These are phyloP conservation scores for Pseudoips prasinana DNA, from an alignment of 2,888 invertebrate genomes.

Conservation along the genomic window DNA sequence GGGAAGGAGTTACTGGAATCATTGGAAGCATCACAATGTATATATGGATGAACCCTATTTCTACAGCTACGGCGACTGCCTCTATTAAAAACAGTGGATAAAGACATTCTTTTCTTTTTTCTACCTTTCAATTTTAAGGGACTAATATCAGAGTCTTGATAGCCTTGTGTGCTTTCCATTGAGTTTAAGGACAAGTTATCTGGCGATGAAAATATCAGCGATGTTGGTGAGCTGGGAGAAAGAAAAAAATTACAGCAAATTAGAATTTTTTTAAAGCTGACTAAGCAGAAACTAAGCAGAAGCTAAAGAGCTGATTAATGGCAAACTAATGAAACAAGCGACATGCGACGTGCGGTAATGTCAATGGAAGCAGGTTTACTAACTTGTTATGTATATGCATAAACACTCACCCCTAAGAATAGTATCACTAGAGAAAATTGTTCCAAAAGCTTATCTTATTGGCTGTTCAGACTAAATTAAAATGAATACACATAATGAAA, in stretches of 20 bases:
- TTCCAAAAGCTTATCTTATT: not conserved
- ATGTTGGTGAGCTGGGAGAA: slow-evolving; percentile 40
- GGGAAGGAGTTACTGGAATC: slow-evolving; percentile 50
- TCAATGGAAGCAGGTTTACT: slow-evolving; percentile 70
- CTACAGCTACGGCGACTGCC: slow-evolving; percentile 29
- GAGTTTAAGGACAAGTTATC: slow-evolving; percentile 39
- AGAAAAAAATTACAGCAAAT: slow-evolving; percentile 31
- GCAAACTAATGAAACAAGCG: slow-evolving; percentile 20
- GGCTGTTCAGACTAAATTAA: slow-evolving; percentile 7
- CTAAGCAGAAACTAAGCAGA: slow-evolving; percentile 37
- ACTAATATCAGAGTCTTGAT: slow-evolving; percentile 62
- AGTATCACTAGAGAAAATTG: slow-evolving; percentile 1
- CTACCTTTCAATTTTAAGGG: slow-evolving; percentile 33
- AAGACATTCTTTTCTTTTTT: slow-evolving; percentile 44
- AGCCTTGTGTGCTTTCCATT: slow-evolving; percentile 62
- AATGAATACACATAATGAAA: slow-evolving; percentile 38
- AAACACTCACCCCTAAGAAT: slow-evolving; percentile 24
- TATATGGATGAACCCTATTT: slow-evolving; percentile 31
- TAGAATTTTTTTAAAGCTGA: slow-evolving; percentile 21
- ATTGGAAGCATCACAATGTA: slow-evolving; percentile 39
- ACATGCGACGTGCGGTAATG: slow-evolving; percentile 27
- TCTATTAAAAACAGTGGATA: slow-evolving; percentile 28
- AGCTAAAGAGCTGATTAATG: slow-evolving; percentile 35
- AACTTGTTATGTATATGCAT: slow-evolving; percentile 7
- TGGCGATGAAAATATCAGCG: slow-evolving; percentile 31